phyloP scores from a whole-genome alignment of 2,113 vertebrate genomes.

The Colossoma macropomum region DNA sequence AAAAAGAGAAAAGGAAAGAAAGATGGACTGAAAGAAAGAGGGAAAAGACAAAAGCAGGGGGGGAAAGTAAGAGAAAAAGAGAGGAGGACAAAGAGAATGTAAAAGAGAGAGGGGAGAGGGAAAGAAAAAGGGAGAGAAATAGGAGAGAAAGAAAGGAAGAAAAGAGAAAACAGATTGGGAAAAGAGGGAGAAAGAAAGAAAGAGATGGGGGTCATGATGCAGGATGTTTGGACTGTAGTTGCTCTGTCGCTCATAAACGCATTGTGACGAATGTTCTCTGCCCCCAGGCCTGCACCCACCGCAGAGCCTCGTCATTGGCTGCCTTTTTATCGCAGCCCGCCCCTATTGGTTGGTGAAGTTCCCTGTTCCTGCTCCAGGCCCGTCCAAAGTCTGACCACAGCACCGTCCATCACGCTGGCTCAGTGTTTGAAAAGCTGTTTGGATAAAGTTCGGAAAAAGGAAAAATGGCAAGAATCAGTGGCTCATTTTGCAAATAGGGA shows the following conservation, averaged over 20 bases:
- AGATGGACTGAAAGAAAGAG: neutral
- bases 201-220: conserved; percentile 62
- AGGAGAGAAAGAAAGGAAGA: neutral
- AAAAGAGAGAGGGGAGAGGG: conserved; percentile 56
- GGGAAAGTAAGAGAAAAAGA: neutral
- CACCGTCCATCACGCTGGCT: neutral
- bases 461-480: too few species aligned
- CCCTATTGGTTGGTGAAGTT: conserved; percentile 37
- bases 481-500: too few species aligned
- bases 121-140: neutral
- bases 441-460: too few species aligned
- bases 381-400: neutral
- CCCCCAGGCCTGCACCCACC: conserved; percentile 24
- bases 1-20: too few species aligned
- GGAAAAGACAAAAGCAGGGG: neutral
- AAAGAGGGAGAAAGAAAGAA: too few species aligned
- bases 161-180: too few species aligned
- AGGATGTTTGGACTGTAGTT: conserved; percentile 63
- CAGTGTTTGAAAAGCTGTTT: too few species aligned
- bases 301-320: conserved; percentile 35
- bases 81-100: conserved; percentile 61
- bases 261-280: conserved; percentile 38
- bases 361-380: neutral
- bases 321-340: conserved; percentile 13
- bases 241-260: conserved; percentile 38